Conservation (phyloP, 2,888 invertebrate species). For the Tachina lurida region DNA sequence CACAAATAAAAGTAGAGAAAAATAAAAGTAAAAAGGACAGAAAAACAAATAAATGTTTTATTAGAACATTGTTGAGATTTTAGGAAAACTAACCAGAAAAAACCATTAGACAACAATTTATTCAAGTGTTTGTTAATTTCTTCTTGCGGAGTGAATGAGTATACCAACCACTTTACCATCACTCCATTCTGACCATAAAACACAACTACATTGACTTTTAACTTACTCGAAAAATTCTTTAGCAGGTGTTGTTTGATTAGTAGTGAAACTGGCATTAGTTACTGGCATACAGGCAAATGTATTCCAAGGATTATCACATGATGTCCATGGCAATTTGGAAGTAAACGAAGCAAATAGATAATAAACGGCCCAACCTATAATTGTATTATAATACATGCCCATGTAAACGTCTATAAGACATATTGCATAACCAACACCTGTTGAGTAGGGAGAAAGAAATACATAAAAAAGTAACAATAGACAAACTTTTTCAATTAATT, state of each 20-base stretch:
- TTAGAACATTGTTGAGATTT: conserved; percentile 42
- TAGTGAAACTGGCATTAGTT: conserved; percentile 84
- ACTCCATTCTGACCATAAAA: neutral
- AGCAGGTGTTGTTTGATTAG: conserved; percentile 89
- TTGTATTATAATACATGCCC: conserved; percentile 98
- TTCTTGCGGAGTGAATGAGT: neutral
- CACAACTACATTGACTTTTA: neutral
- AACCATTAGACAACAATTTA: conserved; percentile 64
- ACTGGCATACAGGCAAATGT: conserved; percentile 89
- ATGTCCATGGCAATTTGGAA: conserved; percentile 92
- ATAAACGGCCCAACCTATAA: conserved; percentile 97
- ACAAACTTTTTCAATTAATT: conserved; percentile 69
- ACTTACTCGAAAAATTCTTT: conserved; percentile 95
- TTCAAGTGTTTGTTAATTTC: conserved; percentile 51
- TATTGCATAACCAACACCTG: conserved; percentile 97
- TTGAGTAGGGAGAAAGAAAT: conserved; percentile 53
- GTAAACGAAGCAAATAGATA: conserved; percentile 93
- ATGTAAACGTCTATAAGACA: conserved; percentile 97
- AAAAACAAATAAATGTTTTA: conserved; percentile 62
- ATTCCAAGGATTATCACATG: conserved; percentile 94
- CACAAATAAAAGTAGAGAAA: conserved; percentile 23
- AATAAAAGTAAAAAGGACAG: conserved; percentile 26
- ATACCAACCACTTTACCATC: neutral
- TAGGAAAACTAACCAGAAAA: conserved; percentile 29
- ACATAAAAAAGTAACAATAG: conserved; percentile 31